Percentiles rank a stretch among this genome's conserved stretches.
Evolutionary conservation across 2,797 vertebrate species (phyloP).

Genomic region (Hylomyscus alleni): DNA sequence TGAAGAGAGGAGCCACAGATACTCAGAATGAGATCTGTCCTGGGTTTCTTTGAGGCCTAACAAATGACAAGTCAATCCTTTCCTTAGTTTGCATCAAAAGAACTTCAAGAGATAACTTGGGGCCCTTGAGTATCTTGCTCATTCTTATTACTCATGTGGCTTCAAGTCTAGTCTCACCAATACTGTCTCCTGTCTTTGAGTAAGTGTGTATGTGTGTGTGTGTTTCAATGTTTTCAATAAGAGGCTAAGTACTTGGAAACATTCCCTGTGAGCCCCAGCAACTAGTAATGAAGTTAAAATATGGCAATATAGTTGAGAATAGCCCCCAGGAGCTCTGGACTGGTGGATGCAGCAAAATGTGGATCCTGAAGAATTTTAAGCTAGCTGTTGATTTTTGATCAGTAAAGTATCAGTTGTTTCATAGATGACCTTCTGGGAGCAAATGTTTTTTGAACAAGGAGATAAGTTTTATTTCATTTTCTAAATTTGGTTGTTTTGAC

Average conservation of each 20-base stretch:
- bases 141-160: not conserved
- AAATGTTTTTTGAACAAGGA: constrained; percentile 19
- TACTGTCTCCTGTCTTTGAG: not conserved
- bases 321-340: not conserved
- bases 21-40: not conserved
- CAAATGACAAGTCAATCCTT: too few relatives aligned
- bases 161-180: not conserved
- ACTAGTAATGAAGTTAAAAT: not conserved
- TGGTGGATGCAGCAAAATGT: not conserved
- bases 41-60: not conserved
- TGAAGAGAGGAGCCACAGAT: not conserved
- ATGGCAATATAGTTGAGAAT: not conserved
- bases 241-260: not conserved
- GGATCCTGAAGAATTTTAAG: not conserved
- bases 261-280: accelerated
- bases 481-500: not conserved
- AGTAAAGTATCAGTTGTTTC: not conserved
- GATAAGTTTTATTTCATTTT: not conserved
- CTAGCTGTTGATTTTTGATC: not conserved
- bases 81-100: not conserved
- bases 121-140: not conserved
- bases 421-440: not conserved
- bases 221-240: not conserved
- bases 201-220: not conserved
- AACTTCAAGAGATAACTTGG: not conserved